Percentiles rank a stretch among this genome's conserved stretches.
Conservation (phyloP, 2,888 invertebrate genomes). For the Melangyna quadrimaculata region DNA sequence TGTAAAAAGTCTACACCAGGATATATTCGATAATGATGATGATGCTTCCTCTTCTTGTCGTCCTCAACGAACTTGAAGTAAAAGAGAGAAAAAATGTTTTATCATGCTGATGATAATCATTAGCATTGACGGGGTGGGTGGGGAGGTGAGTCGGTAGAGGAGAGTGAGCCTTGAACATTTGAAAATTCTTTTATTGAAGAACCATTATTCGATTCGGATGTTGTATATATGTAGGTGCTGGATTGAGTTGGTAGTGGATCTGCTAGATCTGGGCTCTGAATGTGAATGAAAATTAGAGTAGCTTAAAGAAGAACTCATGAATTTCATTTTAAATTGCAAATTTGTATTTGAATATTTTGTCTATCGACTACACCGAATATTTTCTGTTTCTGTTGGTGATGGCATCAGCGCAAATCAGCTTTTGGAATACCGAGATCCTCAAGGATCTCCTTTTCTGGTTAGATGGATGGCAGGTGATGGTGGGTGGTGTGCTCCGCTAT, state of each 20-base stretch:
- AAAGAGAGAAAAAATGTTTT: conserved; percentile 23
- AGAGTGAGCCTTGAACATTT: conserved; percentile 38
- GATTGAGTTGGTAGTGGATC: background rate
- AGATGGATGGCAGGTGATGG: background rate
- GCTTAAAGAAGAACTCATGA: background rate
- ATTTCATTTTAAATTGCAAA: background rate
- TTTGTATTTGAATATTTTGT: background rate
- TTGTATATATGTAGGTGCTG: too few species aligned
- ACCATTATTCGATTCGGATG: conserved; percentile 31
- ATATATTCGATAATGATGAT: conserved; percentile 30
- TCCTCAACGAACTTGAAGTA: background rate
- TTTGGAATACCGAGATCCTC: background rate
- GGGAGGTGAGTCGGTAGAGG: too few species aligned
- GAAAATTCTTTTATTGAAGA: conserved; percentile 65
- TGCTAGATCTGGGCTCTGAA: background rate
- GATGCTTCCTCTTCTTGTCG: background rate
- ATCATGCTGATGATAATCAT: conserved; percentile 67
- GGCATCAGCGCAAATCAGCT: background rate
- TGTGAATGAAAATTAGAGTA: background rate
- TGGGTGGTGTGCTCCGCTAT: background rate
- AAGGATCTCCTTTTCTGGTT: background rate
- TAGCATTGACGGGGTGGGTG: conserved; percentile 51
- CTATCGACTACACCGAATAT: background rate
- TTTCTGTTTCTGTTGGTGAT: background rate
- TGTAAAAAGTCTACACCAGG: background rate